Base-by-base conservation (phyloP, 1,140 invertebrate genomes). In the Bombus polaris region DNA sequence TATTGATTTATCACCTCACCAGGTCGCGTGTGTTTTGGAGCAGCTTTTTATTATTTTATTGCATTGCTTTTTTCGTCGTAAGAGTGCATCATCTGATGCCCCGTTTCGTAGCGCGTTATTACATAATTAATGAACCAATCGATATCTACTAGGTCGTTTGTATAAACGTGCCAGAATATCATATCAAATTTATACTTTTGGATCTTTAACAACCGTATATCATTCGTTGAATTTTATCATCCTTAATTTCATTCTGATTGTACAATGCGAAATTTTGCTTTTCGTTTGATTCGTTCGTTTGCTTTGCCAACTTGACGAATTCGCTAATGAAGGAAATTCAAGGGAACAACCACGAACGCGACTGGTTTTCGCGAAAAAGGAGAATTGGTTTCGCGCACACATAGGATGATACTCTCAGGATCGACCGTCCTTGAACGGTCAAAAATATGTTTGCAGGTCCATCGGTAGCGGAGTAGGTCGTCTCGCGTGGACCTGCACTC, bases 371-470 rank as follows among this genome's bases (percentile, higher is more conserved):
- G 12, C 65, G 28, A 68, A 32, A 68, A 32, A 25, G 9, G 25
- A 28, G 35, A 10, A n/a, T 77, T 22, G 28, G 1, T 71, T 35
- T 53, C 42, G 13, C 39, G 39, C 12, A 28, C 13, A 15, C 72
- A 28, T 59, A 39, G 47, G 57, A 28, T 22, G 12, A 68, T 25
- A 57, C 35, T 53, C 68, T 6, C 42, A 70, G 39, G 75, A 42
- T 65, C 68, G 73, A 57, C 57, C 47, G 75, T 79, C 83, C 83
- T 86, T 88, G 70, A 88, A 89, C 70, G 66, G 1, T 82, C 79
- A 86, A 89, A 76, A 89, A 82, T 83, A 81, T 39, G 59, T 62
- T 44, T 65, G 66, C 59, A 15, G 39, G 75, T 81, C 75, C 74
- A 75, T 53, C 47, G 70, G 35, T 47, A 81, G 39, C 47, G 73